Percentiles rank a stretch among this genome's conserved stretches.
These are phyloP conservation scores for Zootermopsis nevadensis DNA, from an alignment of 2,888 invertebrate species.

Conservation along the genomic window DNA sequence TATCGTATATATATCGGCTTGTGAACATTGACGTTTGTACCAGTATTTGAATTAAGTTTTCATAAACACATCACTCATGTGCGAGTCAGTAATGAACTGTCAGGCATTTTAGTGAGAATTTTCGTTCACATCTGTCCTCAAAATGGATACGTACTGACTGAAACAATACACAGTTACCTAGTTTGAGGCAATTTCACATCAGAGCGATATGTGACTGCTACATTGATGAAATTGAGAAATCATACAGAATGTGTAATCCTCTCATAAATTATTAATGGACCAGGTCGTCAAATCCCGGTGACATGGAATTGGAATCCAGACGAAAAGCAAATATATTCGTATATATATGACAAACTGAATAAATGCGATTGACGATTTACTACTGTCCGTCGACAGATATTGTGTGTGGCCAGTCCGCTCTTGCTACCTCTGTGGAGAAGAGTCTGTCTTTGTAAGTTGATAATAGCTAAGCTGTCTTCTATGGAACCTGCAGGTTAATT, in stretches of 20 bases:
- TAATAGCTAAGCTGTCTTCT: too few relatives aligned
- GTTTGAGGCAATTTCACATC: constrained; percentile 27
- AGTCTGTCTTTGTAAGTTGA: too few relatives aligned
- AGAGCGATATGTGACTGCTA: neutral
- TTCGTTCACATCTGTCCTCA: constrained; percentile 16
- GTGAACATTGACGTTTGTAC: neutral
- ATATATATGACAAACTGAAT: constrained; percentile 18
- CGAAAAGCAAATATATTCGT: constrained; percentile 13
- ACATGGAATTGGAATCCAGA: constrained; percentile 13
- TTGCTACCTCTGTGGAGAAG: too few relatives aligned
- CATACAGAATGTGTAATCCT: constrained; percentile 27
- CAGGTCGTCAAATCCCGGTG: neutral
- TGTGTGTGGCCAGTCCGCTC: too few relatives aligned
- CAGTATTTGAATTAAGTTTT: neutral
- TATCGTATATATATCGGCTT: neutral
- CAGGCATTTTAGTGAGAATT: neutral
- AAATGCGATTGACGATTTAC: neutral
- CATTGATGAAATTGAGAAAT: constrained; percentile 40
- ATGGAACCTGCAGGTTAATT: too few relatives aligned
- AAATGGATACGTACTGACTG: neutral
- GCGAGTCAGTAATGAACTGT: neutral
- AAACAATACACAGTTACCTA: constrained; percentile 19
- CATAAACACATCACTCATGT: too few relatives aligned
- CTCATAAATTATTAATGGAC: constrained; percentile 40
- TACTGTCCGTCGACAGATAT: too few relatives aligned